Percentiles rank a stretch among this genome's conserved stretches.
Conservation (phyloP, 2,888 invertebrate genomes). For the Prenolepis imparis region DNA sequence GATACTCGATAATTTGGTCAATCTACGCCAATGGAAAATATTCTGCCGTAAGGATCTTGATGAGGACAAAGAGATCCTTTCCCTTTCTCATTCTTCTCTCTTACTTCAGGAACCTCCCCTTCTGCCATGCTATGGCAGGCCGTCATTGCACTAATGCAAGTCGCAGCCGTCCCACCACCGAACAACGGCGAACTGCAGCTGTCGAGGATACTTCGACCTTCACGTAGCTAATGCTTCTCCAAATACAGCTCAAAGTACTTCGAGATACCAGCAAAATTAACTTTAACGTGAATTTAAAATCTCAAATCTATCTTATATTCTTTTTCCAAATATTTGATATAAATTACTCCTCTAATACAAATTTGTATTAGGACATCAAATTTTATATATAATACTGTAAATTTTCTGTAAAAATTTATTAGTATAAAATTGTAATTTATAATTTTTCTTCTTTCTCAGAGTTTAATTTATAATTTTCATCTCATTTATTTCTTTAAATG, state of each 20-base stretch:
- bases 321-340: neutral
- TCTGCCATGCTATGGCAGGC: constrained; percentile 52
- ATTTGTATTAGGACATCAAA: neutral
- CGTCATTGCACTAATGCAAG: constrained; percentile 74
- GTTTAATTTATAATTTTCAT: neutral
- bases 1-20: constrained; percentile 44
- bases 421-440: neutral
- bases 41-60: constrained; percentile 77
- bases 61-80: constrained; percentile 79
- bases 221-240: constrained; percentile 38
- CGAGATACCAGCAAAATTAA: constrained; percentile 19
- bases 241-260: constrained; percentile 11
- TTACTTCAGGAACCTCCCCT: constrained; percentile 58
- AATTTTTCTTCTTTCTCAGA: neutral
- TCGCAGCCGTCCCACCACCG: constrained; percentile 57
- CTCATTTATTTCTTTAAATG: neutral
- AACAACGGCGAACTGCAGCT: constrained; percentile 72
- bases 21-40: constrained; percentile 76
- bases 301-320: neutral
- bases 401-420: neutral
- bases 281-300: constrained; percentile 7
- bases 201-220: constrained; percentile 58
- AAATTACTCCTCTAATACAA: neutral
- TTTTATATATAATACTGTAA: neutral
- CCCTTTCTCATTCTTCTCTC: constrained; percentile 70